Evolutionary conservation across 2,797 vertebrate genomes (phyloP).

Genomic region (Characodon lateralis): DNA sequence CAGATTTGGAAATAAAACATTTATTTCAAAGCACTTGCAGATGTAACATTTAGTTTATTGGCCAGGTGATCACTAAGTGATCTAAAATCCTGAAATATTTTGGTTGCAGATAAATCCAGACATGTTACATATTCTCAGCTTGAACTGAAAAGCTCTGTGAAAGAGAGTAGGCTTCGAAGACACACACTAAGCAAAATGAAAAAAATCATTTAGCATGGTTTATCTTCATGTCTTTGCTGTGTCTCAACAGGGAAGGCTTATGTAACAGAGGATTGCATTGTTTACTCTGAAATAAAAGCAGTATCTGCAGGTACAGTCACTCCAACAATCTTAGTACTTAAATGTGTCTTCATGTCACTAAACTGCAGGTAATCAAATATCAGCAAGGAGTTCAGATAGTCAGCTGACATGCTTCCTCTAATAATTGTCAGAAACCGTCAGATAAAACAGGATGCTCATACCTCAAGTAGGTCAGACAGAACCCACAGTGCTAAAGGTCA

Average conservation of each 20-base stretch:
- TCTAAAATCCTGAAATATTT: neutral
- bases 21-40: neutral
- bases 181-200: neutral
- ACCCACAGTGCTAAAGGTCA: too few species aligned
- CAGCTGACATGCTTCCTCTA: too few species aligned
- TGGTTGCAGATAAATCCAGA: conserved; percentile 5
- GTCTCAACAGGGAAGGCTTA: neutral
- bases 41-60: neutral
- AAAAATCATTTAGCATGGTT: too few species aligned
- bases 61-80: too few species aligned
- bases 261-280: neutral
- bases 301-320: neutral
- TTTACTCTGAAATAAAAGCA: neutral
- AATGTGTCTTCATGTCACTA: neutral
- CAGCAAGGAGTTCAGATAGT: too few species aligned
- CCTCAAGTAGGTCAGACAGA: too few species aligned
- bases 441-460: too few species aligned
- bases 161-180: neutral
- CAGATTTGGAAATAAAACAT: neutral
- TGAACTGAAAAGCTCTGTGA: neutral
- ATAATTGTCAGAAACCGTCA: too few species aligned
- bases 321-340: neutral
- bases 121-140: conserved; percentile 1
- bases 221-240: neutral
- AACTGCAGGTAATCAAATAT: too few species aligned